Base-by-base conservation (phyloP, 1,140 invertebrate species). In the Brachystomella parvula region DNA sequence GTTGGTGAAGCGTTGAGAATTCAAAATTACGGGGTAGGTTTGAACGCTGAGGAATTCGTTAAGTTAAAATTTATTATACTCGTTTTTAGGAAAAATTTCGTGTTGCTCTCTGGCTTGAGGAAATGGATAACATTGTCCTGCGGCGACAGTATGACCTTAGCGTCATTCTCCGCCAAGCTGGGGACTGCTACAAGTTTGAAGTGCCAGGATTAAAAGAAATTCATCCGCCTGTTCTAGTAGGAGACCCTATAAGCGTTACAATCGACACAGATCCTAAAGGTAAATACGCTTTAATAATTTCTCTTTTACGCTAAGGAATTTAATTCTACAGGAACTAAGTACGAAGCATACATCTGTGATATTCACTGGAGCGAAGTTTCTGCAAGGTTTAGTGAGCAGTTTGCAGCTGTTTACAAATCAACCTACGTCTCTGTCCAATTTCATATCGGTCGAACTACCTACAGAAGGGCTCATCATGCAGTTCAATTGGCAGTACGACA, bases 181-280 rank as follows among this genome's bases (percentile, higher is more conserved):
- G 83, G 9, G 86, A 89, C 67, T 93, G 81, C 79, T 63, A 95
- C 3, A 79, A 81, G 17, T 76, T 96, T 61, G 81, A 86, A 75
- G 86, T 96, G 39, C 85, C 86, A 58, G 89, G 90, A 64, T 78
- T 96, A 15, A 81, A 84, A 59, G 93, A 96, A 77, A 87, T 84
- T 71, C 82, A 92, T 57, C 94, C 92, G 1, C 93, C 90, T 1
- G 76, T 96, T 6, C 81, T 94, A 44, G 74, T 85, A 56, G 90
- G 91, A 1, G 93, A 96, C 76, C 82, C 79, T 76, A 84, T 88
- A 24, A 79, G 87, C 31, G 83, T 80, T 66, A 63, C 63, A 26
- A 57, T 68, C 30, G 12, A 35, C 59, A 62, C 58, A 30, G 31
- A 67, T 61, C 33, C 68, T 33, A 39, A 24, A 24, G 21, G 47